These are phyloP conservation scores for Melitaea athalia DNA, from an alignment of 2,888 invertebrate species.

Conservation along the genomic window DNA sequence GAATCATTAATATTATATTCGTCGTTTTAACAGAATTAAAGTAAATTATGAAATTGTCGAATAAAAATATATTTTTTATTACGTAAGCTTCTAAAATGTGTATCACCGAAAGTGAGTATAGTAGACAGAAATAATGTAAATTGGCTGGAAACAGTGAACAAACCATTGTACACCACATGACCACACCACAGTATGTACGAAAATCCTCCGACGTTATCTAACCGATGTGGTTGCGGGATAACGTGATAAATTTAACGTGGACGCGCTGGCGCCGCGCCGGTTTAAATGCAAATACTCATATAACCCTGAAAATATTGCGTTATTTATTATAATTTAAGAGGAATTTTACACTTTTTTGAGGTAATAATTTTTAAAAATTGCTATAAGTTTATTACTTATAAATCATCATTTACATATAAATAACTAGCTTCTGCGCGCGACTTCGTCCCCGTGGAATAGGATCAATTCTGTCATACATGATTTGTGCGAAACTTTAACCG, in stretches of 20 bases:
- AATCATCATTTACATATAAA: too few relatives aligned
- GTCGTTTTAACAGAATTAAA: too few relatives aligned
- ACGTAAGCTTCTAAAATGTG: neutral
- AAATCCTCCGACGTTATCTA: constrained; percentile 25
- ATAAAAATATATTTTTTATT: too few relatives aligned
- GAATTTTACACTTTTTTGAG: neutral
- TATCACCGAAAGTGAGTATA: neutral
- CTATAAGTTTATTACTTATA: too few relatives aligned
- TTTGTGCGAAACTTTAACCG: too few relatives aligned
- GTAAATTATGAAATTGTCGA: too few relatives aligned
- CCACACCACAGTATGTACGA: constrained; percentile 17
- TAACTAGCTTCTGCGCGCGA: too few relatives aligned
- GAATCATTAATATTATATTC: too few relatives aligned
- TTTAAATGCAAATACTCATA: neutral
- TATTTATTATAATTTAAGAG: neutral
- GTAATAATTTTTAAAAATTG: too few relatives aligned
- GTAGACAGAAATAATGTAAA: neutral
- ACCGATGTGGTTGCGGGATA: constrained; percentile 31
- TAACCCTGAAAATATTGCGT: neutral
- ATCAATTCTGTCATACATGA: too few relatives aligned
- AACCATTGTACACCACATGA: constrained; percentile 22
- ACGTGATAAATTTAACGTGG: constrained; percentile 22
- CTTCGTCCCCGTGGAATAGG: too few relatives aligned
- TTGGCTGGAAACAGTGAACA: constrained; percentile 18
- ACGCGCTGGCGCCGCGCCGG: neutral